Evolutionary conservation across 2,113 vertebrate genomes (phyloP), one percentile per base, ranked within the genome.

Genomic region (Ardeotis arabs): DNA sequence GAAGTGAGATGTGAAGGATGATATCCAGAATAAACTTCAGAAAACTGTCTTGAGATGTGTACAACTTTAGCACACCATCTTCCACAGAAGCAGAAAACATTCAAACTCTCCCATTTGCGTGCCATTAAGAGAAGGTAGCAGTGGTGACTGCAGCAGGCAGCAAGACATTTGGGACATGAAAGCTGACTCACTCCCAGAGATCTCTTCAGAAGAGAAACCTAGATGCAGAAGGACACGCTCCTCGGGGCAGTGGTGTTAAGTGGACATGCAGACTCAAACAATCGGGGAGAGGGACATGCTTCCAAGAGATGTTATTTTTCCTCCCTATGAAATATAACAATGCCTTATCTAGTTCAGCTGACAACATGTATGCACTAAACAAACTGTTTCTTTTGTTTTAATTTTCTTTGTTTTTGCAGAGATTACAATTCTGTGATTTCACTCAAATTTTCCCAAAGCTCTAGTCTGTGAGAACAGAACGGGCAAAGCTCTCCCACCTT

Each of bases 211-310:
- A 52, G 35, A 75, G 28, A 81, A 62, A 47, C 18, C 2, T 35
- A 29, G 25, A 41, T 56, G 28, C 41, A 74, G 80, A 72, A 79
- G 41, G 47, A 67, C 0, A 0, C 45, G n/a, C 9, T 79, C 16
- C 66, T 47, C 35, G 44, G 60, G 53, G 21, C 56, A 68, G 27
- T 0, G 28, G 28, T 1, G 29, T 52, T 35, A 87, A 67, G 52
- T 1, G 9, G 47, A 7, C 28, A 89, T 1, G 3, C 15, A 77
- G 24, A 35, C 8, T 44, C 28, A 23, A 79, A 25, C 28, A 22
- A 45, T 3, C 2, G 3, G 28, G 31, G 8, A 70, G 0, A 85
- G 11, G 27, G 9, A 68, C 60, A 45, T 0, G 0, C 37, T 35
- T 56, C 50, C 45, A 69, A 72, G 3, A 56, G 24, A 72, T 33